Base-by-base conservation (phyloP, 1,140 invertebrate species). In the Ceratina japonica region DNA sequence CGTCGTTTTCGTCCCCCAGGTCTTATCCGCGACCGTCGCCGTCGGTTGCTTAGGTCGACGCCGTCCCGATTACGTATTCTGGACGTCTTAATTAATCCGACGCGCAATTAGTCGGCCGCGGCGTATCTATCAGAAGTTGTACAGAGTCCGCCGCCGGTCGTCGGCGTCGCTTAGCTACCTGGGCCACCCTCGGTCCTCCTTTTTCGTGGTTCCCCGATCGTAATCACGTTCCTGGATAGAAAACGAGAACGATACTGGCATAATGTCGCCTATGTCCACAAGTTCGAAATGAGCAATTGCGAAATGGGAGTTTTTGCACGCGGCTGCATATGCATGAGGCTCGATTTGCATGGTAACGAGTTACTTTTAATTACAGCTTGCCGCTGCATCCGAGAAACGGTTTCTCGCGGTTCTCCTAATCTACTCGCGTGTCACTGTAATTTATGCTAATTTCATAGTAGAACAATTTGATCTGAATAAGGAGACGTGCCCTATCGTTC, bases 181-280 rank as follows among this genome's bases (percentile, higher is more conserved):
- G 24, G 24, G 51, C 56, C 62, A 44, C 62, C 37, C 62, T 64
- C 37, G 5, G 49, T 44, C 20, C 0, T 24, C 1, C 7, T 66
- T 27, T 44, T 20, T 84, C 81, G 81, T 84, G 64, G 64, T 76
- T 81, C 79, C 75, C 64, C 18, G 63, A 70, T 31, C 27, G 27
- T 31, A 31, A 31, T 79, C 66, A 59, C 56, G 59, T 61, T 72
- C 62, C 59, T 5, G 54, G 37, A 16, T 24, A 2, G n/a, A 24
- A 56, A 37, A 22, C 44, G 18, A 31, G 37, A 8, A 62, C 44
- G 51, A 31, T n/a, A n/a, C n/a, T n/a, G 37, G 58, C 52, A n/a
- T 27, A 16, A 18, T 15, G 56, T 31, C 56, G 24, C 54, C 20
- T 37, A 13, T 51, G 44, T 61, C 31, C 51, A 49, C 66, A 16